These are phyloP conservation scores for Steatocranus sp. DNA, from an alignment of 2,797 vertebrate species.

Conservation along the genomic window DNA sequence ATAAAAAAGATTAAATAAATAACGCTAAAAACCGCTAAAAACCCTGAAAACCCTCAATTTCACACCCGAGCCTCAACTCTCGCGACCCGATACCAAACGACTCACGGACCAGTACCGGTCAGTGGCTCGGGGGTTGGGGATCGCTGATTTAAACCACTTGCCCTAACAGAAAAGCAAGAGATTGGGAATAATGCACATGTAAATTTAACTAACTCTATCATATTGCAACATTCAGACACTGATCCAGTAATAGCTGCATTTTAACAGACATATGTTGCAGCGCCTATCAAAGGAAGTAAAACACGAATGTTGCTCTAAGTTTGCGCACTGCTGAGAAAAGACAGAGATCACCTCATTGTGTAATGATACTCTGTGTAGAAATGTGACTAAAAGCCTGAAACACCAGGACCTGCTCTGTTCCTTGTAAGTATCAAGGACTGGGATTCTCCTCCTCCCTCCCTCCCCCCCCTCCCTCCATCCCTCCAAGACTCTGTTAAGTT, in stretches of 20 bases:
- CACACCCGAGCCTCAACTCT: background rate
- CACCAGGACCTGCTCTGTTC: background rate
- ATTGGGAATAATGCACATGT: background rate
- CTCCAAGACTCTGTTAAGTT: background rate
- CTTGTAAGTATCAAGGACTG: background rate
- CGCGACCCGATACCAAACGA: rapidly evolving
- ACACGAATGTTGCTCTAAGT: background rate
- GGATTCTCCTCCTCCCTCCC: background rate
- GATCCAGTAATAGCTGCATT: background rate
- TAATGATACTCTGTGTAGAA: background rate
- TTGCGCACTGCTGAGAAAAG: background rate
- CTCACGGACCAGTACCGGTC: background rate
- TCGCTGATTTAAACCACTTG: background rate
- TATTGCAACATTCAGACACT: background rate
- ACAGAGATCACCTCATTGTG: background rate
- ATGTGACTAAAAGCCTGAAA: background rate
- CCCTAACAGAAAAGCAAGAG: background rate
- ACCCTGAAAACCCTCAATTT: background rate
- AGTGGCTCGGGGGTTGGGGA: background rate
- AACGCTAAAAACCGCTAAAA: rapidly evolving
- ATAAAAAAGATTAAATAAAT: background rate
- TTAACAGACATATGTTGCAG: background rate
- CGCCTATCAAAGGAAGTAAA: background rate
- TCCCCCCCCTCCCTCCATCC: background rate
- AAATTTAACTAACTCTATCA: background rate